These are phyloP conservation scores for Phengaris arion DNA, from an alignment of 2,888 invertebrate species.

Conservation along the genomic window DNA sequence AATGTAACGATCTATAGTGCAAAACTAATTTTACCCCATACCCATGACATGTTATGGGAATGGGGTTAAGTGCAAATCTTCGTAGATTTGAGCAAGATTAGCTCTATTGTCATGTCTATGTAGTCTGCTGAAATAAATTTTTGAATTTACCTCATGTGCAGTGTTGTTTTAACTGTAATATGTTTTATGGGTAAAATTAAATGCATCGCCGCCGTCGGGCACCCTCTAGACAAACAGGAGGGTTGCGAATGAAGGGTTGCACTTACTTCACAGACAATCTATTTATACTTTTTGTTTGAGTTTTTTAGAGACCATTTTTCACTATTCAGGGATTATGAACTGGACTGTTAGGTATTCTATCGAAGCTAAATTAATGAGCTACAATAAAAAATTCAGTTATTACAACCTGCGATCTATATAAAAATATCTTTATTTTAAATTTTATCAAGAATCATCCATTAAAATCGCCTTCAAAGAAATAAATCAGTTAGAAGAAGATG, in stretches of 20 bases:
- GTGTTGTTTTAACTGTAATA: conserved; percentile 14
- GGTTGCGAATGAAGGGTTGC: conserved; percentile 29
- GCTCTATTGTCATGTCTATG: neutral
- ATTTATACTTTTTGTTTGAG: conserved; percentile 20
- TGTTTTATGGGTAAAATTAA: conserved; percentile 14
- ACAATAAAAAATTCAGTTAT: neutral
- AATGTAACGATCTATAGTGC: neutral
- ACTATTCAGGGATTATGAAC: neutral
- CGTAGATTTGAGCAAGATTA: neutral
- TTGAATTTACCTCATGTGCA: neutral
- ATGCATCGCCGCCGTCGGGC: conserved; percentile 19
- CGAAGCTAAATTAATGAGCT: neutral
- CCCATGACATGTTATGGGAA: neutral
- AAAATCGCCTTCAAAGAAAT: neutral
- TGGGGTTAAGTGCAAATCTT: neutral
- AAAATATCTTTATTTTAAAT: too few relatives aligned
- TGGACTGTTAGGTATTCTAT: neutral
- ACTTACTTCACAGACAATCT: conserved; percentile 22
- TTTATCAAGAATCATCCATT: neutral
- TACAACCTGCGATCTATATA: neutral
- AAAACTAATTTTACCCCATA: neutral
- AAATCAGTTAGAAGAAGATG: neutral
- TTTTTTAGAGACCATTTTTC: conserved; percentile 5
- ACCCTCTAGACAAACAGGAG: conserved; percentile 30
- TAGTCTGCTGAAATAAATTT: neutral